Evolutionary conservation across 2,797 vertebrate genomes (phyloP).

Genomic region (Pantherophis alleghaniensis): DNA sequence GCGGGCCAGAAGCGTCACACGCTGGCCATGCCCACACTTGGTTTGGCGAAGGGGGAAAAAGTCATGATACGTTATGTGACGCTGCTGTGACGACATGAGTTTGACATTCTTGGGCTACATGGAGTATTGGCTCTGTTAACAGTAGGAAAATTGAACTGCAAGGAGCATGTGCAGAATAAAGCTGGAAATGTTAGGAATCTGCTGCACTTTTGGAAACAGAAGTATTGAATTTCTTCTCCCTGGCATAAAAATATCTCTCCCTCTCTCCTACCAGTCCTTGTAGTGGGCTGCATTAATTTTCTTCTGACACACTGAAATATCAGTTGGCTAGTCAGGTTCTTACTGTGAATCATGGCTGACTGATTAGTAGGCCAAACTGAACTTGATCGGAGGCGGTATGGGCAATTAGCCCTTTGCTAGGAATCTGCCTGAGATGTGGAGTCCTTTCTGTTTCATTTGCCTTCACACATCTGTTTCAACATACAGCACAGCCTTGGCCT

Average conservation of each 20-base stretch:
- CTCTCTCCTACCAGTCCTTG: constrained; percentile 64
- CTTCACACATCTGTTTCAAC: constrained; percentile 1
- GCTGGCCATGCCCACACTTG: no score
- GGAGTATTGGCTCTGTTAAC: not conserved
- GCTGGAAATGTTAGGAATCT: constrained; percentile 74
- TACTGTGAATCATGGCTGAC: constrained; percentile 69
- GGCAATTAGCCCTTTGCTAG: constrained; percentile 69
- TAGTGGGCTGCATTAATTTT: constrained; percentile 81
- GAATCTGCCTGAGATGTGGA: constrained; percentile 34
- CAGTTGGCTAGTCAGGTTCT: constrained; percentile 74
- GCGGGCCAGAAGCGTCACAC: fast-evolving
- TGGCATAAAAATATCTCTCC: constrained; percentile 67
- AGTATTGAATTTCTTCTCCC: constrained; percentile 88
- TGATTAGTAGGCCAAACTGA: constrained; percentile 78
- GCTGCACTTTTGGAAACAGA: constrained; percentile 78
- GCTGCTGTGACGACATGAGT: no score
- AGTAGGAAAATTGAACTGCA: not conserved
- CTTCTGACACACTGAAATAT: constrained; percentile 83
- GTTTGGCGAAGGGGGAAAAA: no score
- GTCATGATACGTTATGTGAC: no score
- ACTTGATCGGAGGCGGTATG: constrained; percentile 61
- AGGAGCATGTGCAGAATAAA: constrained; percentile 35
- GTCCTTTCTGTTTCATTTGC: not conserved
- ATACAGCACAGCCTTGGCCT: not conserved
- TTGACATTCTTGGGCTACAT: not conserved